Base-by-base conservation (phyloP, 2,797 vertebrate genomes). In the Rhinella marina region DNA sequence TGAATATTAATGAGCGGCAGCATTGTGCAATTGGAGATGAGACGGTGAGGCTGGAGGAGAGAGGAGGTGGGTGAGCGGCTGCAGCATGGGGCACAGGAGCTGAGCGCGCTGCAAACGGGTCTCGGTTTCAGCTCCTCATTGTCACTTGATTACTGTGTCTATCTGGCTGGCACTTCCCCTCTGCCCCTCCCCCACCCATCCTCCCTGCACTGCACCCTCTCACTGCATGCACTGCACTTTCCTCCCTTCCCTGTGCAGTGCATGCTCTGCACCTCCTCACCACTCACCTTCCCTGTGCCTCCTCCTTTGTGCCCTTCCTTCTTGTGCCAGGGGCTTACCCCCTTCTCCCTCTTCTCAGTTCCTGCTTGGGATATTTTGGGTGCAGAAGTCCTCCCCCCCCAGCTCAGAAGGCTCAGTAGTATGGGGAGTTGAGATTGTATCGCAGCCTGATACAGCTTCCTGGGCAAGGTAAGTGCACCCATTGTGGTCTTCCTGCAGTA, bases 1-100 rank as follows among this genome's bases (percentile, higher is more conserved):
- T 88, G 88, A 88, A 88, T 88, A 88, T 88, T 88, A 88, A 88
- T 76, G 79, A 88, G 77, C 41, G 41, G 41, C 70, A 50, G 88
- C 77, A 86, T 88, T 88, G 88, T 88, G 88, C 88, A 86, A 88
- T 81, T 76, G 84, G 88, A 82, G 88, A 81, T 23, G 57, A 61
- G 76, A 21, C 78, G 61, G 75, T 57, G 54, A 75, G 16, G 87
- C 56, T 64, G 62, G 84, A 25, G 77, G 9, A 23, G n/a, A 56
- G 27, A 72, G 66, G 66, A 87, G 86, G 56, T 57, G 77, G 77
- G 76, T 84, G 82, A 21, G 27, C 25, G 62, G 10, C 59, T 27
- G 72, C 86, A 78, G 73, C 81, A 75, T 85, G 87, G 82, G 72
- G 29, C 56, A 6, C 50, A 21, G 32, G 76, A 13, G 72, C 32